Conservation (phyloP, 2,113 vertebrate genomes). For the Megaceryle torquata region DNA sequence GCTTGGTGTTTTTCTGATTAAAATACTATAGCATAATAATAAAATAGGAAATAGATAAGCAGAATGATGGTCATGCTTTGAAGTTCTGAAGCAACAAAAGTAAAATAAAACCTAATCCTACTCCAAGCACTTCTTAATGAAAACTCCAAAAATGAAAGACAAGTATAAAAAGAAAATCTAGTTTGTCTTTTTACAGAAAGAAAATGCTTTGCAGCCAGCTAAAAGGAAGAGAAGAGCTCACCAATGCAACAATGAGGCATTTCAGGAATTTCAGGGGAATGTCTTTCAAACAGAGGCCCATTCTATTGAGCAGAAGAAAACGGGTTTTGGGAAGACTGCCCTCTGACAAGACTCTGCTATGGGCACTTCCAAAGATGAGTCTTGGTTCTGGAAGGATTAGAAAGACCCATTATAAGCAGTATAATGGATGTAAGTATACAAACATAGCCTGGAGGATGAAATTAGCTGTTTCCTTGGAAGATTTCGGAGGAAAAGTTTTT, state of each 20-base stretch:
- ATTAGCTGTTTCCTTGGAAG: not conserved
- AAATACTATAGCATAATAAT: not conserved
- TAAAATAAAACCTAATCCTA: not conserved
- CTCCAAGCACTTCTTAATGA: not conserved
- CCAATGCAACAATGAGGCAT: not conserved
- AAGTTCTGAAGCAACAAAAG: not conserved
- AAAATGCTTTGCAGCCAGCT: not conserved
- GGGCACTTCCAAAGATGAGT: not conserved
- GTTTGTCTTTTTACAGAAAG: not conserved
- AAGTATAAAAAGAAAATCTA: not conserved
- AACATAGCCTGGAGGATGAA: not conserved
- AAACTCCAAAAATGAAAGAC: not conserved
- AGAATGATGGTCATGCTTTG: not conserved
- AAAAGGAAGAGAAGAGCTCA: not conserved
- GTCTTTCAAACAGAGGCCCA: not conserved
- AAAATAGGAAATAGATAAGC: not conserved
- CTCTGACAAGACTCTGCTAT: not conserved
- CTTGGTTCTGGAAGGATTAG: not conserved
- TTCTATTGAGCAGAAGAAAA: not conserved
- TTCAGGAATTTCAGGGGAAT: not conserved
- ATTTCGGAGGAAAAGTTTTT: not conserved
- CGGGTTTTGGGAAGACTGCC: not conserved
- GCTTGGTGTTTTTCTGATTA: not conserved
- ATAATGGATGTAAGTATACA: not conserved
- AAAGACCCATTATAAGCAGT: not conserved